Conservation (phyloP, 1,140 invertebrate species). For the Drosophila fuyamai region DNA sequence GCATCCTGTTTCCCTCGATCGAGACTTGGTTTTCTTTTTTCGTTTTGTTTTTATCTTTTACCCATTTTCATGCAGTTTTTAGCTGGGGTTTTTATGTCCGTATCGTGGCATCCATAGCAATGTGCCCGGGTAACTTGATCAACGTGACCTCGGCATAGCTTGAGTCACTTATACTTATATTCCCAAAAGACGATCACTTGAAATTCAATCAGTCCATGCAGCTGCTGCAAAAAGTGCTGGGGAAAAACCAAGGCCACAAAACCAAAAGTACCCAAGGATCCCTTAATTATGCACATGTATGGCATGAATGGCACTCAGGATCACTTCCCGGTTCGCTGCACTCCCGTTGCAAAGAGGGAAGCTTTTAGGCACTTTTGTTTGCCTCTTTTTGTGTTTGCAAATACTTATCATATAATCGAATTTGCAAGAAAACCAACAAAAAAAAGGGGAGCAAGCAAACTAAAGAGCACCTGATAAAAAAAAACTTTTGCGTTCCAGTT, state of each 20-base stretch:
- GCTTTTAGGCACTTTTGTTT: conserved; percentile 10
- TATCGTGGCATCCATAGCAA: conserved; percentile 37
- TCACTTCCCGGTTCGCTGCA: conserved; percentile 58
- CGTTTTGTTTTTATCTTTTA: not conserved
- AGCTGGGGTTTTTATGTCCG: conserved; percentile 18
- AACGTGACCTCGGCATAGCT: conserved; percentile 47
- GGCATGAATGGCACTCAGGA: conserved; percentile 1
- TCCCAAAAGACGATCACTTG: conserved; percentile 45
- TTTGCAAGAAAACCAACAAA: not conserved
- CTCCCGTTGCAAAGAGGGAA: conserved; percentile 8
- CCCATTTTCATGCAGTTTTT: conserved; percentile 6
- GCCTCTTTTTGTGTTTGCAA: not conserved
- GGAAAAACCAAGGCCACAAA: conserved; percentile 11
- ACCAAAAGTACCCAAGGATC: not conserved
- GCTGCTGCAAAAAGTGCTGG: conserved; percentile 1
- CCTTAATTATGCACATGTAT: conserved; percentile 7
- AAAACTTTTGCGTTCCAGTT: conserved; percentile 30
- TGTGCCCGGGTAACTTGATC: conserved; percentile 49
- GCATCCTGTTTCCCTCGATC: conserved; percentile 20
- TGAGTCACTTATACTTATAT: conserved; percentile 27
- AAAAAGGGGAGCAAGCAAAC: not conserved
- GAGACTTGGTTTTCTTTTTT: not conserved
- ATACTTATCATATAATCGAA: conserved; percentile 13
- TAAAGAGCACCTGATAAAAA: not conserved
- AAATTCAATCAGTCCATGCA: conserved; percentile 55